Percentiles rank a stretch among this genome's conserved stretches.
These are phyloP conservation scores for Euproctis similis DNA, from an alignment of 2,888 invertebrate genomes.

Conservation along the genomic window DNA sequence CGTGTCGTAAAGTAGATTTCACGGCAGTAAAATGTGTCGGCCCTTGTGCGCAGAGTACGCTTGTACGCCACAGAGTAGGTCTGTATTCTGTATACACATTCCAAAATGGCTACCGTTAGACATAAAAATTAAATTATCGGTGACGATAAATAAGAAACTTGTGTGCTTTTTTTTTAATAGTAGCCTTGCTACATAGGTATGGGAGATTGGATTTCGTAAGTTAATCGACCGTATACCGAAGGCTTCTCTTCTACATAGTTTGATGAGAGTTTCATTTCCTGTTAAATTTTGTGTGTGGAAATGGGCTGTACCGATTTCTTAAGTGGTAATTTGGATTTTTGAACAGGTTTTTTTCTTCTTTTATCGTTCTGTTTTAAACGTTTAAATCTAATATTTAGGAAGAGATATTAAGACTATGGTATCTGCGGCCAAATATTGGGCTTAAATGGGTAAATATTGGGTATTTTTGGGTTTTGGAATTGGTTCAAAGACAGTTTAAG, in stretches of 20 bases:
- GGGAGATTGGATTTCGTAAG: conserved; percentile 5
- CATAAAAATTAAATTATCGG: conserved; percentile 12
- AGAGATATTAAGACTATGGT: no score
- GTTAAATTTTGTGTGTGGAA: conserved; percentile 4
- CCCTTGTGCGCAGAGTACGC: conserved; percentile 7
- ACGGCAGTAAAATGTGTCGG: conserved; percentile 14
- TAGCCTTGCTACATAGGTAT: neutral
- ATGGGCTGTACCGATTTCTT: conserved; percentile 1
- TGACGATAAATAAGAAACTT: conserved; percentile 7
- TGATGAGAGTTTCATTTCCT: conserved; percentile 5
- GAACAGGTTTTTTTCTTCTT: neutral
- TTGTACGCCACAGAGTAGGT: no score
- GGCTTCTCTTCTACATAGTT: neutral
- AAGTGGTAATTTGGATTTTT: neutral
- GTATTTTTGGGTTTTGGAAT: no score
- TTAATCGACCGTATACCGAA: conserved; percentile 3
- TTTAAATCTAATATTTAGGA: no score
- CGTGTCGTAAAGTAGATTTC: conserved; percentile 14
- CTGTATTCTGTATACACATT: no score
- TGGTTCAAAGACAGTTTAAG: no score
- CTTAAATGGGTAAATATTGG: no score
- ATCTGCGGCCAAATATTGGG: no score
- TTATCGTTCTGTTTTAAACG: no score
- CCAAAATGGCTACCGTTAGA: conserved; percentile 13
- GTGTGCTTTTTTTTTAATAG: neutral